phyloP scores from a whole-genome alignment of 2,888 invertebrate genomes.

The Horisme vitalbata region DNA sequence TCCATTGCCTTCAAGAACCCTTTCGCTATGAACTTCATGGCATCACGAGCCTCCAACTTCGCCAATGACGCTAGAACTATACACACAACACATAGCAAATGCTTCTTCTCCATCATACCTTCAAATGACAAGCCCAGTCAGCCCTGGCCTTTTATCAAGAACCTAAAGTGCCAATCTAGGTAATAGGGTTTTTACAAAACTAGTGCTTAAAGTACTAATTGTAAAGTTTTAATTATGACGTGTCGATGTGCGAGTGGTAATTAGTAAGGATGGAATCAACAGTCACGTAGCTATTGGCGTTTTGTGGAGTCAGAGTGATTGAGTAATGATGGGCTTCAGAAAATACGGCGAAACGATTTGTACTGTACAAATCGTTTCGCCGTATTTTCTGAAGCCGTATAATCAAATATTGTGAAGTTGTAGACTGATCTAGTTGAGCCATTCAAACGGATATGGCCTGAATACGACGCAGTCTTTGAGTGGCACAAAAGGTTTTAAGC shows the following conservation, averaged over 20 bases:
- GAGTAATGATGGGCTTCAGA: background rate
- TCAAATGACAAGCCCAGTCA: conserved; percentile 2
- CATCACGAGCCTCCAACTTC: conserved; percentile 45
- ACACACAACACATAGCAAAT: conserved; percentile 25
- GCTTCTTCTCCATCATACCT: conserved; percentile 13
- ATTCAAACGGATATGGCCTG: too few relatives aligned
- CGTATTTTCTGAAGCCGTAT: too few relatives aligned
- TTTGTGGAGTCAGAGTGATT: conserved; percentile 9
- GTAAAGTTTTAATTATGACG: background rate
- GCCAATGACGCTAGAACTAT: conserved; percentile 31
- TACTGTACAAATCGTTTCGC: too few relatives aligned
- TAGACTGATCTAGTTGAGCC: too few relatives aligned
- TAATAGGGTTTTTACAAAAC: background rate
- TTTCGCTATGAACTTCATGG: conserved; percentile 51
- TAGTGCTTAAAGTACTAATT: conserved; percentile 1
- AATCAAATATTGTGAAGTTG: too few relatives aligned
- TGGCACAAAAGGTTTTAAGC: too few relatives aligned
- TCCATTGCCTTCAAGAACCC: conserved; percentile 60
- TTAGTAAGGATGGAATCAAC: background rate
- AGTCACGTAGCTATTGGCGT: conserved; percentile 1
- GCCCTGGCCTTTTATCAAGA: conserved; percentile 1
- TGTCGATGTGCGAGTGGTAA: background rate
- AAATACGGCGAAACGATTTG: too few relatives aligned
- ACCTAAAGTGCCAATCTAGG: background rate
- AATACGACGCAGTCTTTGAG: too few relatives aligned